A percentile compares a stretch with the other conserved stretches of the same genome.
phyloP scores from a whole-genome alignment of 2,888 invertebrate genomes.

The Ichneumoninae sp. region DNA sequence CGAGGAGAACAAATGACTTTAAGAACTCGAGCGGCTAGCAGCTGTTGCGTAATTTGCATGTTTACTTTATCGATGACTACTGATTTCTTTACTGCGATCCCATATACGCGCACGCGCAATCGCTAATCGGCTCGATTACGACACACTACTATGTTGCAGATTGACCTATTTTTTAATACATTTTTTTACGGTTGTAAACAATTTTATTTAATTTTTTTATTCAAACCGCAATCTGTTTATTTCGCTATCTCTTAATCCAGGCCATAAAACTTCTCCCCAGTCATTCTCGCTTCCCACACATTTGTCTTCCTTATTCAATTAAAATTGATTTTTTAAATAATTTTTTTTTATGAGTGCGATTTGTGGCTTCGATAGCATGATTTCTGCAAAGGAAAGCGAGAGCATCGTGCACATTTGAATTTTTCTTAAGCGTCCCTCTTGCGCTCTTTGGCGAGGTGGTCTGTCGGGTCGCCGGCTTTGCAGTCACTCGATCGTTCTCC shows the following conservation, averaged over 20 bases:
- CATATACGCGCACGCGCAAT: slow-evolving; percentile 20
- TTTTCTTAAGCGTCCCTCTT: slow-evolving; percentile 8
- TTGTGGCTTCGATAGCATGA: background rate
- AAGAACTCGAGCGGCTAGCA: slow-evolving; percentile 4
- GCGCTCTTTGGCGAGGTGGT: slow-evolving; percentile 3
- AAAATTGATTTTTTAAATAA: background rate
- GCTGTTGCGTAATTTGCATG: slow-evolving; percentile 57
- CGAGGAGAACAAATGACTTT: slow-evolving; percentile 56
- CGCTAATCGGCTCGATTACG: slow-evolving; percentile 43
- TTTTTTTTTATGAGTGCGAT: background rate
- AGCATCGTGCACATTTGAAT: slow-evolving; percentile 21
- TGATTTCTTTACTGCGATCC: slow-evolving; percentile 31
- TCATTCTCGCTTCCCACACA: slow-evolving; percentile 1
- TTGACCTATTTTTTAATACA: background rate
- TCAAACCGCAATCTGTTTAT: slow-evolving; percentile 7
- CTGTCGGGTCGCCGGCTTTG: slow-evolving; percentile 31
- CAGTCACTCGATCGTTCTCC: slow-evolving; percentile 47
- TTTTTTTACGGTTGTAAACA: slow-evolving; percentile 35
- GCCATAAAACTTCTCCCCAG: slow-evolving; percentile 3
- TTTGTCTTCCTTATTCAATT: slow-evolving; percentile 41
- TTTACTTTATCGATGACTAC: slow-evolving; percentile 59
- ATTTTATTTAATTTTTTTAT: background rate
- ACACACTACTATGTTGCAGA: slow-evolving; percentile 2
- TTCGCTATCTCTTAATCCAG: background rate
- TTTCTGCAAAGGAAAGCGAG: slow-evolving; percentile 45